Evolutionary conservation across 2,797 vertebrate genomes (phyloP), one percentile per base, ranked within the genome.

Genomic region (Takifugu ocellatus): DNA sequence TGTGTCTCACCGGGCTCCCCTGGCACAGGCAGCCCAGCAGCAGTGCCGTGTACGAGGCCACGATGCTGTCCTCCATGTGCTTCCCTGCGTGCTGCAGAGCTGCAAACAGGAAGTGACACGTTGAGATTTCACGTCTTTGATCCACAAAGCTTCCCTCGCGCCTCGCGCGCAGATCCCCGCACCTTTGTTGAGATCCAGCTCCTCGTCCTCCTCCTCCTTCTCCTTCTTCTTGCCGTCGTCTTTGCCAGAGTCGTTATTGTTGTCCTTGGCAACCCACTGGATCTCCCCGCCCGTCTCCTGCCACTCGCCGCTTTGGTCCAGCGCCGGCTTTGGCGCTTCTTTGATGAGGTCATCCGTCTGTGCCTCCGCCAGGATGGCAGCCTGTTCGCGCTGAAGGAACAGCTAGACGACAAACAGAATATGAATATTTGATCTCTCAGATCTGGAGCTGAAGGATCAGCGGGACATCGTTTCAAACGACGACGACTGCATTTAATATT

Each of bases 41-140:
- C 88, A 98, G 84, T 49, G 96, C 96, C 42, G 96, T 99, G 87
- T 99, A 98, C 0, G 96, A 99, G 79, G 96, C 96, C 82, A 98
- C 96, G 2, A 99, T 98, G 84, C 95, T 97, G 81, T 99, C 96
- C 90, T 99, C 96, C 96, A 99, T 99, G 92, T 99, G 96, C 89
- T 98, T 98, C 78, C 96, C 96, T 83, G 96, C 96, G 57, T 99
- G 96, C 76, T 97, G 95, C 87, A 99, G 94, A 81, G 95, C 96
- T 98, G 84, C 33, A 9, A 62, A 9, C 39, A 47, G 0, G 29
- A 59, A 6, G 17, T 3, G 24, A 31, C 10, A 2, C 5, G 5
- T 15, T 47, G 2, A 29, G 1, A 6, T 29, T 2, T 29, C 5
- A 5, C 24, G 6, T 43, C 3, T 17, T 16, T 21, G 3, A 49